Conservation (phyloP, 2,888 invertebrate genomes). For the Halictus quadricinctus region DNA sequence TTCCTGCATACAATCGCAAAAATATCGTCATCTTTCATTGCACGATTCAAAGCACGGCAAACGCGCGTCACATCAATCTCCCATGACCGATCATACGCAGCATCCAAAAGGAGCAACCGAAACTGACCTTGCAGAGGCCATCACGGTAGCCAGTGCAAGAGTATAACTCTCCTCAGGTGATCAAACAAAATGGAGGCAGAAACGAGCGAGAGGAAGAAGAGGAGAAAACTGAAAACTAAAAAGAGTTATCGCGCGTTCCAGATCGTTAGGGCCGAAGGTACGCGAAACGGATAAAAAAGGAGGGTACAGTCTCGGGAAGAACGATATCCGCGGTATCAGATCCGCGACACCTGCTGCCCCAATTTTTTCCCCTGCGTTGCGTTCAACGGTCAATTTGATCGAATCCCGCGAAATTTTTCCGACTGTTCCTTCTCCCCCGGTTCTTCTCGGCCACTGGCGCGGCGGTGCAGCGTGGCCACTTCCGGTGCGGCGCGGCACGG, state of each 20-base stretch:
- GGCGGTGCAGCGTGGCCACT: slow-evolving; percentile 57
- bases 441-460: slow-evolving; percentile 28
- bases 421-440: slow-evolving; percentile 20
- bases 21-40: too few relatives aligned
- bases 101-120: not conserved
- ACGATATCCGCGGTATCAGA: slow-evolving; percentile 5
- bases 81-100: not conserved
- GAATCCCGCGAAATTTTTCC: slow-evolving; percentile 48
- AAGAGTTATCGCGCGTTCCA: slow-evolving; percentile 2
- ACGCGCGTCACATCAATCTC: too few relatives aligned
- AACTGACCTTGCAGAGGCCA: not conserved
- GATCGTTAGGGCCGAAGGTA: not conserved
- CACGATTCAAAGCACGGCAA: too few relatives aligned
- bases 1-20: too few relatives aligned
- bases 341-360: slow-evolving; percentile 40
- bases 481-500: slow-evolving; percentile 57
- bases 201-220: not conserved
- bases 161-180: not conserved
- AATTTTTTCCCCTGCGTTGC: not conserved
- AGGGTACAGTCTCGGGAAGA: not conserved
- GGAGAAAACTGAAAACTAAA: not conserved
- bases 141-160: not conserved
- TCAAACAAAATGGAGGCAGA: not conserved
- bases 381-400: slow-evolving; percentile 56
- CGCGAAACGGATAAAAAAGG: not conserved